Conservation (phyloP, 2,888 invertebrate genomes). For the Cerastoderma edule region DNA sequence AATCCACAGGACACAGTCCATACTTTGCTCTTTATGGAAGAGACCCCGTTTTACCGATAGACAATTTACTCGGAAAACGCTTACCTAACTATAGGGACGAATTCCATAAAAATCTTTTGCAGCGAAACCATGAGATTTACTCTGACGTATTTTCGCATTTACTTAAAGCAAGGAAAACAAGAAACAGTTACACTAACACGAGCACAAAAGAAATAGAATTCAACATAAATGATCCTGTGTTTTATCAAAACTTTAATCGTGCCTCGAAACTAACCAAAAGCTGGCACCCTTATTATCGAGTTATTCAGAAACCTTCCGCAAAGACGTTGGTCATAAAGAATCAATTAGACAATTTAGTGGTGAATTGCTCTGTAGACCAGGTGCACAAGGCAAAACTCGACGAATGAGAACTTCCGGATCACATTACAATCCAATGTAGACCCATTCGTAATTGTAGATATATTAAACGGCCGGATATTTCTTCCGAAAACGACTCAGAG, state of each 20-base stretch:
- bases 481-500: no score
- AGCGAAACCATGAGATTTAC: slow-evolving; percentile 55
- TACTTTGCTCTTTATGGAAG: slow-evolving; percentile 50
- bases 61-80: slow-evolving; percentile 51
- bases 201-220: slow-evolving; percentile 35
- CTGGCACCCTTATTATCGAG: slow-evolving; percentile 53
- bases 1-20: slow-evolving; percentile 42
- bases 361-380: slow-evolving; percentile 35
- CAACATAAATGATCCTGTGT: slow-evolving; percentile 52
- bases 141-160: slow-evolving; percentile 29
- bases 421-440: no score
- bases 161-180: slow-evolving; percentile 43
- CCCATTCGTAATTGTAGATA: no score
- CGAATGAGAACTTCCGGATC: slow-evolving; percentile 28
- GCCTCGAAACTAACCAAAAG: slow-evolving; percentile 47
- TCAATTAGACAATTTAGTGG: slow-evolving; percentile 32
- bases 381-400: slow-evolving; percentile 33
- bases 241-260: slow-evolving; percentile 40
- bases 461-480: no score
- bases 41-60: slow-evolving; percentile 52
- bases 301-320: slow-evolving; percentile 44
- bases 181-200: slow-evolving; percentile 46
- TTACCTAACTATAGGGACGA: slow-evolving; percentile 47
- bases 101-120: slow-evolving; percentile 49
- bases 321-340: slow-evolving; percentile 42